A percentile compares a stretch with the other conserved stretches of the same genome.
Conservation (phyloP, 2,888 invertebrate genomes). For the Pyrocoelia pectoralis region DNA sequence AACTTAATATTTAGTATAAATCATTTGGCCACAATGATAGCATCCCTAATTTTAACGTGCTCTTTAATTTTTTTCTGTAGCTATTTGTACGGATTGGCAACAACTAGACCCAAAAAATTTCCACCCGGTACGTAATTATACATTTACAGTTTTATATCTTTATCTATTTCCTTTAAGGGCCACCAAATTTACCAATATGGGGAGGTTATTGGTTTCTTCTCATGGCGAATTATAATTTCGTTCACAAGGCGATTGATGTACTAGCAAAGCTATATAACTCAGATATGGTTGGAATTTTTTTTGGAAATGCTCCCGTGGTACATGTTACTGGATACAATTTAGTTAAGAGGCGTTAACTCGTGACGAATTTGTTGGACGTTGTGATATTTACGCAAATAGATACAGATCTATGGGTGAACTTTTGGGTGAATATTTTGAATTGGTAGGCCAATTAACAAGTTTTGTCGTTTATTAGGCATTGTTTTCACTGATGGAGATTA, state of each 20-base stretch:
- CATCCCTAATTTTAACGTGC: no score
- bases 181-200: slow-evolving; percentile 68
- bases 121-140: no score
- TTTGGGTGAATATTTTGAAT: slow-evolving; percentile 62
- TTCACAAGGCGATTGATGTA: slow-evolving; percentile 62
- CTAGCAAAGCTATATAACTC: slow-evolving; percentile 67
- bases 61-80: no score
- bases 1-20: no score
- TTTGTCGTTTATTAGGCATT: slow-evolving; percentile 67
- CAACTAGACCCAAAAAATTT: no score
- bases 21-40: no score
- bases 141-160: no score
- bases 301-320: slow-evolving; percentile 63
- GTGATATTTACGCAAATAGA: slow-evolving; percentile 60
- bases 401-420: slow-evolving; percentile 65
- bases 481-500: slow-evolving; percentile 71
- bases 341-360: slow-evolving; percentile 66
- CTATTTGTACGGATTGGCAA: no score
- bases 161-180: no score
- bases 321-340: slow-evolving; percentile 64
- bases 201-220: slow-evolving; percentile 69
- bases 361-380: slow-evolving; percentile 70
- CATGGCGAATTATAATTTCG: slow-evolving; percentile 62
- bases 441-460: no score
- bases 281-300: slow-evolving; percentile 66